Base-by-base conservation (phyloP, 2,113 vertebrate species). In the Rhea americana region DNA sequence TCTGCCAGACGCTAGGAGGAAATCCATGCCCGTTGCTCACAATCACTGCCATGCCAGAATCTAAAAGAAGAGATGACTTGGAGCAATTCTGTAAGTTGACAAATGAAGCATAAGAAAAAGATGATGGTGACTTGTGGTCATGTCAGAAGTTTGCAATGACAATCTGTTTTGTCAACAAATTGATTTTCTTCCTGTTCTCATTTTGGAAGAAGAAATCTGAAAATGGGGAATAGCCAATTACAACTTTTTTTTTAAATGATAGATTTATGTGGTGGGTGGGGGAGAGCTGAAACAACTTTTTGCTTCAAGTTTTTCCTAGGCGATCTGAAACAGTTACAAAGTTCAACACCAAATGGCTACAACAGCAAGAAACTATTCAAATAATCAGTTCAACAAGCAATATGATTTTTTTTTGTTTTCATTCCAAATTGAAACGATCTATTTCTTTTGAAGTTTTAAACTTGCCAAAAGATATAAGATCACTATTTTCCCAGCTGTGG, bases 1-100 rank as follows among this genome's bases (percentile, higher is more conserved):
- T 99, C 76, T 99, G 99, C 80, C 91, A 96, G 48, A 98, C 98
- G 0, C 89, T 99, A 28, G 98, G 98, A 58, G 99, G 98, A 67
- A 99, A 99, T 85, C 21, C 93, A 0, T 99, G 99, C 89, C 99
- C 99, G 0, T 7, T 99, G 94, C 97, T 99, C 93, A 99, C 99
- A n/a, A 97, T 99, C 97, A 99, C 98, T 1, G 99, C 98, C 85
- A 97, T 97, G 91, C 99, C 99, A 2, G 92, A 97, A 43, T 98
- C 98, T 51, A 95, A 89, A 85, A 96, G 88, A 21, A 74, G 96
- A 41, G 97, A 93, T 1, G 96, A 98, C 78, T 93, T 98, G 93
- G 98, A 99, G 59, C 98, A 98, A 80, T 97, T 99, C 77, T 96
- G 99, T 99, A 95, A 99, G 99, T 99, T 94, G 66, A 30, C 74